Base-by-base conservation (phyloP, 2,888 invertebrate genomes). In the Resseliella maxima region DNA sequence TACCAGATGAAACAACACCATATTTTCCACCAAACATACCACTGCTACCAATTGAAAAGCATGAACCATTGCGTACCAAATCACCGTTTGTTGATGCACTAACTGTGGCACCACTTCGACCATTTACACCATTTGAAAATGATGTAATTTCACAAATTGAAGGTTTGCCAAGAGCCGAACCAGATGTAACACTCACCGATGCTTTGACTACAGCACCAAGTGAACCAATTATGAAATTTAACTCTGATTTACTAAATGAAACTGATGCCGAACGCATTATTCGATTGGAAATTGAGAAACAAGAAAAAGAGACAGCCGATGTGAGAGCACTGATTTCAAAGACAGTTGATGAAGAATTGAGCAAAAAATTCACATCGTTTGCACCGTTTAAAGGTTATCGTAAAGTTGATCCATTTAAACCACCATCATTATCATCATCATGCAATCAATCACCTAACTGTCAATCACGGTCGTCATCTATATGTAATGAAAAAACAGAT, bases 81-180 rank as follows among this genome's bases (percentile, higher is more conserved):
- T 94, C 94, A 85, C 94, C 94, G 18, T 92, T 95, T 89, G 92
- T 94, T 15, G 93, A 93, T 86, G 95, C 95, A 21, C 90, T 95
- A 86, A 94, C 93, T 27, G 94, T 94, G 35, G 94, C 94, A 6
- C 94, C 95, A 0, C 93, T 94, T 81, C 92, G 93, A 87, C 92
- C 93, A 6, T 94, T 93, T 87, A 94, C 93, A 18, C 94, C 94
- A 0, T 91, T 93, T 38, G 92, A 92, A 38, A 90, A 92, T 27
- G 92, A 92, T 86, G 91, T 91, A 0, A 90, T 90, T 86, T 90
- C 91, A 36, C 91, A 91, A 87, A 87, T 89, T 46, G 89, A 90
- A 18, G 91, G 91, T 87, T 88, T 91, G 86, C 91, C 91, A 85
- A 3, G 72, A 5, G 85, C 87, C 38, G 90, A 90, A 87, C 91